These are phyloP conservation scores for Haliclona indistincta DNA, from an alignment of 37 sponge, comb jelly and placozoan species.

Conservation along the genomic window DNA sequence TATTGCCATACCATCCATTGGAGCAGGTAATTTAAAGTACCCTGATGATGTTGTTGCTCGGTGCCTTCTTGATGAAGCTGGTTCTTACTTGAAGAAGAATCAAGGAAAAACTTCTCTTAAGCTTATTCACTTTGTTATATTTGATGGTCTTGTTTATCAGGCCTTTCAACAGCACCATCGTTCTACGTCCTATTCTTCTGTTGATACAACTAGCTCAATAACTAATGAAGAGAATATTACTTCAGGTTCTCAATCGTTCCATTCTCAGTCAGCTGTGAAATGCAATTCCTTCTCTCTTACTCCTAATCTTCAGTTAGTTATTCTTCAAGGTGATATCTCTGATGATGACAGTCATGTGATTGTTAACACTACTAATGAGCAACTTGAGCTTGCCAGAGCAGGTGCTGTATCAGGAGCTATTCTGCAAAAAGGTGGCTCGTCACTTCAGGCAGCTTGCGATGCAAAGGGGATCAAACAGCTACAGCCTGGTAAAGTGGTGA, in stretches of 20 bases:
- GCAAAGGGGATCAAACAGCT: background rate
- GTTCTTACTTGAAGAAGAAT: background rate
- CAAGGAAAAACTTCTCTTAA: constrained; percentile 11
- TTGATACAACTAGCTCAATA: background rate
- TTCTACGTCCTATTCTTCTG: background rate
- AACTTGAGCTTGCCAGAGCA: constrained; percentile 18
- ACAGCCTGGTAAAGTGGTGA: constrained; percentile 35
- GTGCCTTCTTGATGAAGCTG: constrained; percentile 24
- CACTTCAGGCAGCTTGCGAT: constrained; percentile 37
- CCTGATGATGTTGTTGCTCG: constrained; percentile 42
- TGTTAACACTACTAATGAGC: constrained; percentile 51
- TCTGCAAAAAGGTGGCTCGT: constrained; percentile 49
- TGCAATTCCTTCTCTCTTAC: background rate
- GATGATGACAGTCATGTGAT: constrained; percentile 40
- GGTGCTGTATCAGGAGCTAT: constrained; percentile 58
- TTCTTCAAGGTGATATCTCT: constrained; percentile 60
- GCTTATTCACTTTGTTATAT: constrained; percentile 40
- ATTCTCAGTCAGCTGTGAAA: too few species aligned
- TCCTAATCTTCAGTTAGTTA: background rate
- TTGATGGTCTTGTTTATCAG: constrained; percentile 20
- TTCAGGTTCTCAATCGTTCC: too few species aligned
- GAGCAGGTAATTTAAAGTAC: constrained; percentile 52
- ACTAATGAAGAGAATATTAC: background rate
- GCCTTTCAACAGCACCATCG: constrained; percentile 14
- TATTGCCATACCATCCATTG: constrained; percentile 70